Base-by-base conservation (phyloP, 23 tunicate genomes). In the Halocynthia aurantium region DNA sequence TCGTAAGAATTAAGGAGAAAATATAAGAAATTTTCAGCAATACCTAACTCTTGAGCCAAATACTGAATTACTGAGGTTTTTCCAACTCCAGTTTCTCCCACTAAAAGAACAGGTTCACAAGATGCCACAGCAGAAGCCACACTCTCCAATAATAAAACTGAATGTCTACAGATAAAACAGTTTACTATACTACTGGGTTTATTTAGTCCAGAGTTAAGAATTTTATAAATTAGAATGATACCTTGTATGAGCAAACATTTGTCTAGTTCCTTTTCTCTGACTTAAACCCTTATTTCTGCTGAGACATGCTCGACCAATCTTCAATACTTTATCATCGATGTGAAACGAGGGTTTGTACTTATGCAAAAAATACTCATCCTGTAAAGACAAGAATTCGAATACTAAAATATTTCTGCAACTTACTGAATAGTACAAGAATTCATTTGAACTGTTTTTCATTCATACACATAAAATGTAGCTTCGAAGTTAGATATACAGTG, bases 51-150 rank as follows among this genome's bases (percentile, higher is more conserved):
- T 77, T 92, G 86, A 44, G 98, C 98, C 18, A 92, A 82, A 78
- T 85, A 92, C 67, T 92, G 98, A 18, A 92, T 68, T 18, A 76
- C 92, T 49, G 93, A 81, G 6, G 98, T 92, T 82, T 92, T 92
- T 21, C 98, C 98, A 56, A 92, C 98, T 8, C 98, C 98, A 67
- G 98, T 92, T 74, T 92, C 98, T 8, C 98, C 98, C 58, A 92
- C 98, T 12, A 92, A 76, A 52, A 92, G 55, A 17, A 86, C 98
- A 8, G 98, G 98, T 66, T 92, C 98, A 13, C 62, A 69, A n/a
- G 69, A 75, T 65, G 79, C 72, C 13, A 92, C 85, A 67, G 88
- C 90, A 62, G 82, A 60, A 7, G 86, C 80, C 6, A 92, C 68
- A 13, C 88, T 86, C 62, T 92, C 98, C 73, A 92, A 57, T 63